A percentile compares a stretch with the other conserved stretches of the same genome.
Evolutionary conservation across 2,113 vertebrate genomes (phyloP).

Genomic region (Mobula birostris): DNA sequence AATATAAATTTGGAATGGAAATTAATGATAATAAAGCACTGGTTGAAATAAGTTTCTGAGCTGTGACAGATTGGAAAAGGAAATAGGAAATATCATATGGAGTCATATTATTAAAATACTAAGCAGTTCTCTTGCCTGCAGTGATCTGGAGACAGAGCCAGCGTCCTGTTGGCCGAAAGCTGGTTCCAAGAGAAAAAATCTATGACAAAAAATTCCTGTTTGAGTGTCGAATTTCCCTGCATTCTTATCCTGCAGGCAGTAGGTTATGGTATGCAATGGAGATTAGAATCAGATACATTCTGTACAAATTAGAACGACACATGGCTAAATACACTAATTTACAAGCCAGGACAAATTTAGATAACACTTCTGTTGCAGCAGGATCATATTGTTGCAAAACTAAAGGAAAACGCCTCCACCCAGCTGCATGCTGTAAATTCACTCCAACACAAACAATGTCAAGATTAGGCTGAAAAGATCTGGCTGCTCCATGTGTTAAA

Average conservation of each 20-base stretch:
- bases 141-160: not conserved
- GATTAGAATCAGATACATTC: not conserved
- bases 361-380: not conserved
- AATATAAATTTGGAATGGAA: too few species aligned
- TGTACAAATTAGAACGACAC: constrained; percentile 5
- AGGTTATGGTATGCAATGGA: not conserved
- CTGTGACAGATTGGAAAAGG: too few species aligned
- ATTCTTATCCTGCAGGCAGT: not conserved
- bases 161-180: not conserved
- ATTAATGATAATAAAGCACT: too few species aligned
- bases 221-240: not conserved
- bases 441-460: constrained; percentile 17
- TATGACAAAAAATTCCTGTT: not conserved
- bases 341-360: not conserved
- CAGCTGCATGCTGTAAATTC: constrained; percentile 3
- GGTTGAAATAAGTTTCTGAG: too few species aligned
- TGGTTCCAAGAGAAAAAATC: not conserved
- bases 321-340: constrained; percentile 12
- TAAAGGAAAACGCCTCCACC: not conserved
- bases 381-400: not conserved
- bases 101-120: too few species aligned
- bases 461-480: not conserved
- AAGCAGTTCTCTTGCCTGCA: not conserved
- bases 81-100: too few species aligned
- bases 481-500: not conserved